These are phyloP conservation scores for Borostomias antarcticus DNA, from an alignment of 2,797 vertebrate species.

Conservation along the genomic window DNA sequence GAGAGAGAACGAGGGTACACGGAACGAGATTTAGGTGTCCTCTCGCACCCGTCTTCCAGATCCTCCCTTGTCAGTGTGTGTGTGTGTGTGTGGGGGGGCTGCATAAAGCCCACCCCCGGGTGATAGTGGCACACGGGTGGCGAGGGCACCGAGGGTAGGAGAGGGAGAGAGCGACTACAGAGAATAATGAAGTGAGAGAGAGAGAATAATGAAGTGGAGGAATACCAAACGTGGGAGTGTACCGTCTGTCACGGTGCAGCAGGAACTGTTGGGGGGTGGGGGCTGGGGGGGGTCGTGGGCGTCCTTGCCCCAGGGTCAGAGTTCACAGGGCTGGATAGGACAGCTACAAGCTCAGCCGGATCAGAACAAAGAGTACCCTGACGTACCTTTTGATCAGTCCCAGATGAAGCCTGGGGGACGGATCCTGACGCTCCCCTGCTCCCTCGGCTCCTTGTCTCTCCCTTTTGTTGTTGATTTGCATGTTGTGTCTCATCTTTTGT, in stretches of 20 bases:
- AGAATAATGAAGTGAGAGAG: constrained; percentile 56
- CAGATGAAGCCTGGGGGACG: constrained; percentile 30
- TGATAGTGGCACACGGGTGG: constrained; percentile 18
- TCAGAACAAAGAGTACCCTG: constrained; percentile 42
- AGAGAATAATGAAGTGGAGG: constrained; percentile 54
- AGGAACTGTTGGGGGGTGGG: constrained; percentile 27
- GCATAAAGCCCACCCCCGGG: constrained; percentile 35
- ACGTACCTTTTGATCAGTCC: constrained; percentile 40
- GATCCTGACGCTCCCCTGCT: neutral
- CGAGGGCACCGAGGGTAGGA: neutral
- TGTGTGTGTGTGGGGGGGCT: too few relatives aligned
- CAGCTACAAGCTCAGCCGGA: constrained; percentile 36
- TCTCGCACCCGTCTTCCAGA: neutral
- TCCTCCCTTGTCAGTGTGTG: constrained; percentile 28
- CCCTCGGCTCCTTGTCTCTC: constrained; percentile 3
- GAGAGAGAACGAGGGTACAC: constrained; percentile 49
- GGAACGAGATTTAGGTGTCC: constrained; percentile 46
- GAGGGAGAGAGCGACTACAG: constrained; percentile 27
- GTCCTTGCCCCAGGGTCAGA: constrained; percentile 39
- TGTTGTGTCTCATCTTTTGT: neutral
- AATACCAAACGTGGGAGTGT: constrained; percentile 58
- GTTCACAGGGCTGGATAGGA: constrained; percentile 38
- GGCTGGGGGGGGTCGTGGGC: constrained; percentile 5
- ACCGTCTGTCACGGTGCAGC: constrained; percentile 44
- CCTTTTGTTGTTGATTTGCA: neutral